Evolutionary conservation across 2,888 invertebrate species (phyloP).

Genomic region (Chironomus tentans): DNA sequence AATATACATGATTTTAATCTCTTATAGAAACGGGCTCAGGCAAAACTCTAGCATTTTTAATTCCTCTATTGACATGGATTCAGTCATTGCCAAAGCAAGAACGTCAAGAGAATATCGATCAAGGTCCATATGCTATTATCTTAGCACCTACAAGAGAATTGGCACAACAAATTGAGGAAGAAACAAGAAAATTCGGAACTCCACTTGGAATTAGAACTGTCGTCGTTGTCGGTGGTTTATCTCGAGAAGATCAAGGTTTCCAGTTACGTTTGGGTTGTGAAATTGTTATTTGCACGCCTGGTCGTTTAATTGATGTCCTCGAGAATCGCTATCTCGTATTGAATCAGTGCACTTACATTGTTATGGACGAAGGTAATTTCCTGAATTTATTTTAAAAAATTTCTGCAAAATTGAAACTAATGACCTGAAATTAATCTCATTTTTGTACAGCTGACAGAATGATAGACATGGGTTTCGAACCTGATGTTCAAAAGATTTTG

Average conservation of each 20-base stretch:
- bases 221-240: conserved; percentile 95
- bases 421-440: no score
- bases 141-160: conserved; percentile 98
- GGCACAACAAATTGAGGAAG: conserved; percentile 99
- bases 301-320: conserved; percentile 95
- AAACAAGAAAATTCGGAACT: conserved; percentile 93
- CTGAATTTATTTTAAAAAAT: no score
- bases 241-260: conserved; percentile 97
- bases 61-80: conserved; percentile 96
- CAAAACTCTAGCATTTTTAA: conserved; percentile 96
- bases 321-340: conserved; percentile 96
- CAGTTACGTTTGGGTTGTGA: conserved; percentile 94
- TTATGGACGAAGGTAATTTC: conserved; percentile 90
- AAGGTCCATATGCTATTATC: conserved; percentile 98
- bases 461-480: conserved; percentile 99
- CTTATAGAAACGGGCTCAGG: conserved; percentile 87
- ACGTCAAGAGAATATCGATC: conserved; percentile 79
- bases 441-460: conserved; percentile 63
- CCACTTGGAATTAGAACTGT: conserved; percentile 88
- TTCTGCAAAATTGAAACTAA: no score
- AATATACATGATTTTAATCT: no score
- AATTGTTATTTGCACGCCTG: conserved; percentile 99
- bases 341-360: conserved; percentile 96
- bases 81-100: conserved; percentile 94
- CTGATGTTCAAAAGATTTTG: conserved; percentile 93